phyloP scores from a whole-genome alignment of 1,140 invertebrate species.

The Papilio glaucus region DNA sequence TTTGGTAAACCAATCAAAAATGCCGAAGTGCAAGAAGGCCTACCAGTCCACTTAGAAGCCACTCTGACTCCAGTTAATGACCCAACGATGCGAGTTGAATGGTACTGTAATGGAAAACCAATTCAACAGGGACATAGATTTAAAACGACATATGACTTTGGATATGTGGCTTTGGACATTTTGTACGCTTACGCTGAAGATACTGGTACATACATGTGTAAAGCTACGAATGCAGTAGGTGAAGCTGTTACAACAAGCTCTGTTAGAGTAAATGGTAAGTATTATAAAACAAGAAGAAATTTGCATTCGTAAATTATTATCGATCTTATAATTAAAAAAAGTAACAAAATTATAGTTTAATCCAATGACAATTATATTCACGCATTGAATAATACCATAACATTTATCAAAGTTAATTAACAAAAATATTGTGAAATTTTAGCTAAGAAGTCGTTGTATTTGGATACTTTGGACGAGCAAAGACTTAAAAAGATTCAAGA shows the following conservation, averaged over 20 bases:
- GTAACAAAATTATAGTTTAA: neutral
- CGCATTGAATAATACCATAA: constrained; percentile 13
- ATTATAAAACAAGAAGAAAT: neutral
- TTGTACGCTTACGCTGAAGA: constrained; percentile 98
- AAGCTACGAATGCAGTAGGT: constrained; percentile 95
- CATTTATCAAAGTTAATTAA: constrained; percentile 29
- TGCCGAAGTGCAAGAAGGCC: constrained; percentile 93
- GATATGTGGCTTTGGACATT: constrained; percentile 97
- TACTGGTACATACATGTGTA: constrained; percentile 97
- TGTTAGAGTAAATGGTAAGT: constrained; percentile 91
- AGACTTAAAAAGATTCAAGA: constrained; percentile 94
- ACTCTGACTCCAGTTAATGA: constrained; percentile 97
- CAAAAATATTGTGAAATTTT: constrained; percentile 46
- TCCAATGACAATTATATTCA: too few species aligned
- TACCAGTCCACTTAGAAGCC: constrained; percentile 96
- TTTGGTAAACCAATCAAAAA: constrained; percentile 95
- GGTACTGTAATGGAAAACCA: constrained; percentile 96
- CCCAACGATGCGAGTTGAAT: constrained; percentile 97
- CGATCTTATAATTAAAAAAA: too few species aligned
- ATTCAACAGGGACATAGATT: constrained; percentile 95
- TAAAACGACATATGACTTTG: constrained; percentile 97
- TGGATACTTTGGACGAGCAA: constrained; percentile 95
- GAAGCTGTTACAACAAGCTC: constrained; percentile 96
- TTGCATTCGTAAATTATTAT: neutral
- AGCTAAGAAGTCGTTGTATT: constrained; percentile 92